These are phyloP conservation scores for Eutolmus rufibarbis DNA, from an alignment of 2,888 invertebrate genomes.

Conservation along the genomic window DNA sequence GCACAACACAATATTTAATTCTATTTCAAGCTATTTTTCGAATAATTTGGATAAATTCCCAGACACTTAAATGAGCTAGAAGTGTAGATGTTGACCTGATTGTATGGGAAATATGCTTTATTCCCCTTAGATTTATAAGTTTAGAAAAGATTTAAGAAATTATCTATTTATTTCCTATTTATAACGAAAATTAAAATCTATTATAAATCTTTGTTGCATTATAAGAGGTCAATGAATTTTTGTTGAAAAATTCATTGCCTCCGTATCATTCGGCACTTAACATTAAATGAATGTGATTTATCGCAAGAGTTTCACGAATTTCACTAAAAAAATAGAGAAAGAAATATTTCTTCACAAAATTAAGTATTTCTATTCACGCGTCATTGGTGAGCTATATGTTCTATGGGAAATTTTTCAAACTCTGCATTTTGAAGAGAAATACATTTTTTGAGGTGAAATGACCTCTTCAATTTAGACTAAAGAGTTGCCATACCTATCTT, in stretches of 20 bases:
- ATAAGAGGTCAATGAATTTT: not conserved
- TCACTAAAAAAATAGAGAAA: not conserved
- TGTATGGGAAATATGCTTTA: not conserved
- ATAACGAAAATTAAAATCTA: not conserved
- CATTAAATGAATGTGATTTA: not conserved
- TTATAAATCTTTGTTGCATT: not conserved
- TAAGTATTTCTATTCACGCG: not conserved
- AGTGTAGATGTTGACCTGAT: not conserved
- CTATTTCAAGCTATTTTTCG: conserved; percentile 27
- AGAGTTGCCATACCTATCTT: not conserved
- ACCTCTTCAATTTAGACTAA: not conserved
- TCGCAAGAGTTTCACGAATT: not conserved
- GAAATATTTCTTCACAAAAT: not conserved
- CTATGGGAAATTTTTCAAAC: not conserved
- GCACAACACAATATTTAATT: conserved; percentile 40
- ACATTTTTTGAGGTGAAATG: not conserved
- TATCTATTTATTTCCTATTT: not conserved
- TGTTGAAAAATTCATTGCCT: not conserved
- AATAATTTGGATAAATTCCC: conserved; percentile 38
- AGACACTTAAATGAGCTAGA: not conserved
- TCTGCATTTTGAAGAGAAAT: not conserved
- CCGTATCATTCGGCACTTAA: not conserved
- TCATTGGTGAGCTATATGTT: not conserved
- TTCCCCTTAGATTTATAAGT: not conserved
- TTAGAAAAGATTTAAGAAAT: not conserved